phyloP scores from a whole-genome alignment of 2,888 invertebrate species.

The Hypena proboscidalis region DNA sequence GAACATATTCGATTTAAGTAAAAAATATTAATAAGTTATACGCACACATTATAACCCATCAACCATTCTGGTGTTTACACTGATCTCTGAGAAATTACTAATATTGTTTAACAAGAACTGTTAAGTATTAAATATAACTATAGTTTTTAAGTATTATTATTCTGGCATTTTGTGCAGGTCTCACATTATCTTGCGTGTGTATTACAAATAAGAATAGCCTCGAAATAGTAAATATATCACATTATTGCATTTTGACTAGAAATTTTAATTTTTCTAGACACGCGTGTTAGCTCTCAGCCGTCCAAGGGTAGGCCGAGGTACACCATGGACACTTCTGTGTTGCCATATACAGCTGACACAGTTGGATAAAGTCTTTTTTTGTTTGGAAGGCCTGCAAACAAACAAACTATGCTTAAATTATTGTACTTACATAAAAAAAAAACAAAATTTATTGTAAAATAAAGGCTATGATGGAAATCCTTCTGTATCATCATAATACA shows the following conservation, averaged over 20 bases:
- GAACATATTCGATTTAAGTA: too few relatives aligned
- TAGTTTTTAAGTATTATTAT: too few relatives aligned
- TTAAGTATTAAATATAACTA: too few relatives aligned
- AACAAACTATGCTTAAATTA: too few relatives aligned
- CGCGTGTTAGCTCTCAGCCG: constrained; percentile 87
- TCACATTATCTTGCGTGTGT: too few relatives aligned
- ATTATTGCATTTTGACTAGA: constrained; percentile 57
- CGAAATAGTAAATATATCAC: constrained; percentile 47
- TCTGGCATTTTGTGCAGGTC: too few relatives aligned
- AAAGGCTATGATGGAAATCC: neutral
- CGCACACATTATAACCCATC: too few relatives aligned
- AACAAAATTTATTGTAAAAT: neutral
- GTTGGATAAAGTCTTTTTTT: constrained; percentile 97
- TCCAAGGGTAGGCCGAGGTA: constrained; percentile 98
- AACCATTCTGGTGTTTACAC: too few relatives aligned
- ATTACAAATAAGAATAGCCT: constrained; percentile 26
- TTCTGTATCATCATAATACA: neutral
- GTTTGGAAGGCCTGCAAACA: constrained; percentile 92
- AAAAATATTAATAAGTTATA: too few relatives aligned
- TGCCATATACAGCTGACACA: constrained; percentile 99
- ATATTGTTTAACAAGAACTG: too few relatives aligned
- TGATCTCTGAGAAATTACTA: too few relatives aligned
- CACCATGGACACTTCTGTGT: constrained; percentile 99
- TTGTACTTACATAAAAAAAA: too few relatives aligned
- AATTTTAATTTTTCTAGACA: constrained; percentile 42